A percentile compares a stretch with the other conserved stretches of the same genome.
Conservation (phyloP, 2,888 invertebrate genomes). For the Theodoxus fluviatilis region DNA sequence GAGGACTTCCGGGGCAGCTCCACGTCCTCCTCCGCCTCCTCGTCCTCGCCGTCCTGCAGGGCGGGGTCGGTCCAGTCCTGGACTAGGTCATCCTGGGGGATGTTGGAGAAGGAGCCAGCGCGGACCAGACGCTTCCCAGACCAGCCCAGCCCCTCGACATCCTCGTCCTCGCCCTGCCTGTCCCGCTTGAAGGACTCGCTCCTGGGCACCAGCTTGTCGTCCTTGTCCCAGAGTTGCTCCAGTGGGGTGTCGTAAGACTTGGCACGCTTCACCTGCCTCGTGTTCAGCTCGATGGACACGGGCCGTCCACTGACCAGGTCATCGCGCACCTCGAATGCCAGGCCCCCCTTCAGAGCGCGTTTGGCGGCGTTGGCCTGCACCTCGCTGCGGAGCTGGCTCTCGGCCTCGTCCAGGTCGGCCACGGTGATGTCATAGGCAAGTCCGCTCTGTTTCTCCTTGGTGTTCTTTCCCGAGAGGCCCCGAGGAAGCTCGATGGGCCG, state of each 20-base stretch:
- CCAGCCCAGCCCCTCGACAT: constrained; percentile 43
- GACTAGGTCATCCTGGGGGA: constrained; percentile 45
- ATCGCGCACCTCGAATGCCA: constrained; percentile 51
- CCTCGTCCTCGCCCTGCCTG: constrained; percentile 22
- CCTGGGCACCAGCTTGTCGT: too few relatives aligned
- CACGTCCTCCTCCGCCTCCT: constrained; percentile 29
- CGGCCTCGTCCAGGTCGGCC: constrained; percentile 41
- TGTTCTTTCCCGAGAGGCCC: constrained; percentile 39
- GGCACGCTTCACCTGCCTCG: constrained; percentile 23
- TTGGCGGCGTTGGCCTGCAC: constrained; percentile 30
- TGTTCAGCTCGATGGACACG: constrained; percentile 33
- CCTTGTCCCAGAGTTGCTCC: too few relatives aligned
- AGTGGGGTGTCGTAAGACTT: constrained; percentile 15
- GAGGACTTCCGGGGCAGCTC: constrained; percentile 22
- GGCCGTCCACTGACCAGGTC: constrained; percentile 42
- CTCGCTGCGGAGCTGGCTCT: constrained; percentile 28
- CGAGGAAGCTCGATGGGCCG: constrained; percentile 31
- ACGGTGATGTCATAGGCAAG: constrained; percentile 45
- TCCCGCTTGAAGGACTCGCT: too few relatives aligned
- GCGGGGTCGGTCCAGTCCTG: constrained; percentile 46
- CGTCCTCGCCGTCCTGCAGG: constrained; percentile 33
- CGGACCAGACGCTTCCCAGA: constrained; percentile 50
- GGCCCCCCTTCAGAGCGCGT: constrained; percentile 36
- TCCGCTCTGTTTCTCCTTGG: constrained; percentile 40
- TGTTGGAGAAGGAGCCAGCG: constrained; percentile 49